phyloP scores from a whole-genome alignment of 92 coral and sea anemone genomes.

The Isaurus tuberculatus region DNA sequence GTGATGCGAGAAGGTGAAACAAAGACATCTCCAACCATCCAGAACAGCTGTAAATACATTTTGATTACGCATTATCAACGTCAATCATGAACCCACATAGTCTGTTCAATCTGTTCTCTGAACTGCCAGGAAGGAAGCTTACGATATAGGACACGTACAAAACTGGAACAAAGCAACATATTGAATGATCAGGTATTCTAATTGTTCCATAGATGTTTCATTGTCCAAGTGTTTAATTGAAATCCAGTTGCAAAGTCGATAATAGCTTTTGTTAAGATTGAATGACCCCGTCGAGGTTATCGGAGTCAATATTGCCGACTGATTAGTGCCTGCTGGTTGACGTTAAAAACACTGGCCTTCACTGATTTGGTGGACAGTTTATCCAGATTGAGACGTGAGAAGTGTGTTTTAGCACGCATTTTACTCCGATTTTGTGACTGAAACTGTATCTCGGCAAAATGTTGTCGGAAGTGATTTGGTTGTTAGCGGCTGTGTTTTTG shows the following conservation, averaged over 20 bases:
- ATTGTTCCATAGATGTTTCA: background rate
- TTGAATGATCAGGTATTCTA: background rate
- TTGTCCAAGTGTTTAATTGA: constrained; percentile 28
- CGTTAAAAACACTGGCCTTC: background rate
- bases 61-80: constrained; percentile 42
- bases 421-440: background rate
- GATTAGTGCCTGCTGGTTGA: constrained; percentile 34
- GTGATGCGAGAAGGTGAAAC: background rate
- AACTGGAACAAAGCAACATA: constrained; percentile 26
- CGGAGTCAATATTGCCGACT: constrained; percentile 31
- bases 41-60: constrained; percentile 34
- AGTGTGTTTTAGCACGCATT: background rate
- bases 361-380: constrained; percentile 4
- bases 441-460: background rate
- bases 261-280: constrained; percentile 43
- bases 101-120: constrained; percentile 32
- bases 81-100: constrained; percentile 38
- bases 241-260: constrained; percentile 48
- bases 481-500: constrained; percentile 19
- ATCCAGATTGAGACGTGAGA: background rate
- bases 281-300: constrained; percentile 44
- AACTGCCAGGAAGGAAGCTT: constrained; percentile 35
- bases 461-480: constrained; percentile 14
- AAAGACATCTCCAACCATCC: constrained; percentile 23
- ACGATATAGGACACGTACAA: background rate